phyloP scores from a whole-genome alignment of 1,140 invertebrate species.

The Drosophila melanogaster region Release_6_plus_ISO1_MT NT_033779.5:10725001-10725500 shows the following conservation, averaged over 20 bases:
- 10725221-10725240: not conserved
- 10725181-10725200: conserved; percentile 49
- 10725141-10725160: conserved; percentile 41
- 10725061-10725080: conserved; percentile 22
- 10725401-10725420: conserved; percentile 10
- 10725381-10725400: conserved; percentile 40
- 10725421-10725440: conserved; percentile 11
- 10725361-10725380: conserved; percentile 59
- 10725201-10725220: conserved; percentile 38
- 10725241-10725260: conserved; percentile 21
- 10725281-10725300: conserved; percentile 19
- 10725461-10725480: conserved; percentile 56
- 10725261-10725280: conserved; percentile 17
- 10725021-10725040: conserved; percentile 57
- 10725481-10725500: conserved; percentile 38
- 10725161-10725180: conserved; percentile 68
- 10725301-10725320: conserved; percentile 39
- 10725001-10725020: conserved; percentile 13
- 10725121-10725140: conserved; percentile 41
- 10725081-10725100: conserved; percentile 51
- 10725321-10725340: conserved; percentile 39
- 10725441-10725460: conserved; percentile 7
- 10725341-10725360: conserved; percentile 52
- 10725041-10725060: conserved; percentile 48
- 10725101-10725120: conserved; percentile 51